Evolutionary conservation across 1,140 invertebrate genomes (phyloP).

Genomic region (Nomia melanderi): DNA sequence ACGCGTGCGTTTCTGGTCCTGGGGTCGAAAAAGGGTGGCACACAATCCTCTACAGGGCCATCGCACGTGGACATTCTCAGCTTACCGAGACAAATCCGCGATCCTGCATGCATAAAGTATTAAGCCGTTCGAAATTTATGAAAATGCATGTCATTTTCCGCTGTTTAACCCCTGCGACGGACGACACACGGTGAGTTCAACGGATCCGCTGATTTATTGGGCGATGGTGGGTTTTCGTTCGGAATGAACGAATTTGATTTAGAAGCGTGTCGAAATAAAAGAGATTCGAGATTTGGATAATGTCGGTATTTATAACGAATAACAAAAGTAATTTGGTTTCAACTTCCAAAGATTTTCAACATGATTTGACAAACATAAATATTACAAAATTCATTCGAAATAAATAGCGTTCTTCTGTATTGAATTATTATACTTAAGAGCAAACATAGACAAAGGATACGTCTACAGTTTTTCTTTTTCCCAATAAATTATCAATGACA

Average conservation of each 20-base stretch:
- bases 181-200: neutral
- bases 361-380: too few species aligned
- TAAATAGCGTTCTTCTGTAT: too few species aligned
- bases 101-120: conserved; percentile 81
- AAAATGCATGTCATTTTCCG: conserved; percentile 78
- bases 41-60: conserved; percentile 61
- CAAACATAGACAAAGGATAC: too few species aligned
- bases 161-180: neutral
- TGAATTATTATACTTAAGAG: too few species aligned
- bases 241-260: neutral
- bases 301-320: neutral
- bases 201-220: neutral
- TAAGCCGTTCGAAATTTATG: conserved; percentile 81
- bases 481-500: too few species aligned
- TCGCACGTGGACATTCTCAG: conserved; percentile 81
- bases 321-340: neutral
- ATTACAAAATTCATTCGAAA: too few species aligned
- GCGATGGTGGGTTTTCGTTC: neutral
- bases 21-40: conserved; percentile 56
- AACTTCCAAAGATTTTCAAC: too few species aligned
- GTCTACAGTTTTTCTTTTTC: too few species aligned
- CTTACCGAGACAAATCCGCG: conserved; percentile 81
- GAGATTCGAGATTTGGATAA: neutral
- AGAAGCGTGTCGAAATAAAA: neutral
- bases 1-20: conserved; percentile 69